Evolutionary conservation across 2,888 invertebrate genomes (phyloP).

Genomic region (Ennomos quercinarius): DNA sequence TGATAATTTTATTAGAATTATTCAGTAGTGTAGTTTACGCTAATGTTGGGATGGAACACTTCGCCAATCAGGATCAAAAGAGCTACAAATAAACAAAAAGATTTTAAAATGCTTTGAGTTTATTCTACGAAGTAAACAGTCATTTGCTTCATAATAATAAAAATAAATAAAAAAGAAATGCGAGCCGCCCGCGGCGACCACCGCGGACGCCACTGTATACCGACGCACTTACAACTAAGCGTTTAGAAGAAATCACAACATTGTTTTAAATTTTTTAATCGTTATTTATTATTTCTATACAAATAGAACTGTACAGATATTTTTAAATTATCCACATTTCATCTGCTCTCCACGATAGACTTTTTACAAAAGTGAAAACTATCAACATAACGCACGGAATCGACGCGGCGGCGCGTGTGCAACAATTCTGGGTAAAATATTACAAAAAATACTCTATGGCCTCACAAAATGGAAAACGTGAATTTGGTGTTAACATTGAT

Average conservation of each 20-base stretch:
- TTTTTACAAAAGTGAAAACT: slow-evolving; percentile 87
- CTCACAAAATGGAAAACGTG: slow-evolving; percentile 57
- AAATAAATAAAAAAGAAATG: slow-evolving; percentile 77
- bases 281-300: slow-evolving; percentile 87
- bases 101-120: slow-evolving; percentile 71
- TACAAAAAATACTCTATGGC: slow-evolving; percentile 55
- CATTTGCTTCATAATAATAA: slow-evolving; percentile 74
- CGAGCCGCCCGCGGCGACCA: slow-evolving; percentile 51
- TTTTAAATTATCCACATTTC: slow-evolving; percentile 84
- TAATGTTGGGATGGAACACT: slow-evolving; percentile 31
- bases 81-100: slow-evolving; percentile 70
- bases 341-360: slow-evolving; percentile 81
- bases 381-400: slow-evolving; percentile 82
- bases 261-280: slow-evolving; percentile 82
- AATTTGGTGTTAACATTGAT: slow-evolving; percentile 49
- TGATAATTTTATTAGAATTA: too few species aligned
- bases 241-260: slow-evolving; percentile 81
- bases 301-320: slow-evolving; percentile 87
- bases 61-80: slow-evolving; percentile 31
- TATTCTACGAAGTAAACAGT: slow-evolving; percentile 84
- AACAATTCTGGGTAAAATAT: slow-evolving; percentile 37
- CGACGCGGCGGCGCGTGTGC: slow-evolving; percentile 48
- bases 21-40: too few species aligned
- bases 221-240: slow-evolving; percentile 69
- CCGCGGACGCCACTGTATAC: slow-evolving; percentile 42